Evolutionary conservation across 2,797 vertebrate species (phyloP).

Genomic region (Pyrocephalus nanus): DNA sequence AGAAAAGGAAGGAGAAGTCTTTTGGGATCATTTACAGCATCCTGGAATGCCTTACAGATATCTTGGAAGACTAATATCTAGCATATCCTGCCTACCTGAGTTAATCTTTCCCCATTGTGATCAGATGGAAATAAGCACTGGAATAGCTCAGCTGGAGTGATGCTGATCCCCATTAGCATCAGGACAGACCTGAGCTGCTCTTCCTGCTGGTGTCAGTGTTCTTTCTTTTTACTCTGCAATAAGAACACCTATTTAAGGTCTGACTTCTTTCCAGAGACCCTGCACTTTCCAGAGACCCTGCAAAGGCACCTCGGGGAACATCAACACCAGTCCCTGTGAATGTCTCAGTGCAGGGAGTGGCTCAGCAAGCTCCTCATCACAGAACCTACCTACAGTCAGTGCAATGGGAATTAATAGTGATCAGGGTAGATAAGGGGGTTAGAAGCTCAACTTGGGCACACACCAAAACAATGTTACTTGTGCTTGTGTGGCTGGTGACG

Average conservation of each 20-base stretch:
- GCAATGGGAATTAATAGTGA: neutral
- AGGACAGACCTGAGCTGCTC: neutral
- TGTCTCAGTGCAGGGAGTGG: neutral
- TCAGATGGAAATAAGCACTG: neutral
- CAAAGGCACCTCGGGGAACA: neutral
- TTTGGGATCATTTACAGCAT: neutral
- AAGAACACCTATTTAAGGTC: neutral
- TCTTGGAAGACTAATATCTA: neutral
- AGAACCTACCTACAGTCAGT: neutral
- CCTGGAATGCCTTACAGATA: neutral
- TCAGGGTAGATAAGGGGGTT: neutral
- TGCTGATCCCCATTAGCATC: neutral
- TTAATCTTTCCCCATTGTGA: neutral
- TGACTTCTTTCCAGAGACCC: neutral
- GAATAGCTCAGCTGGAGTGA: neutral
- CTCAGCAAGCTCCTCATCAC: neutral
- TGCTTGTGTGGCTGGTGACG: neutral
- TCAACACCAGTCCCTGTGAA: neutral
- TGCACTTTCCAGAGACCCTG: neutral
- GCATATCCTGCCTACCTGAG: neutral
- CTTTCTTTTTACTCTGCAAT: neutral
- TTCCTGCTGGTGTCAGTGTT: neutral
- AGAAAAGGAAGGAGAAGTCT: neutral
- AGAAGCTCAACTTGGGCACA: neutral
- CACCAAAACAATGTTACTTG: neutral